These are phyloP conservation scores for Dolichallabes microphthalmus DNA, from an alignment of 2,113 vertebrate species.

Conservation along the genomic window DNA sequence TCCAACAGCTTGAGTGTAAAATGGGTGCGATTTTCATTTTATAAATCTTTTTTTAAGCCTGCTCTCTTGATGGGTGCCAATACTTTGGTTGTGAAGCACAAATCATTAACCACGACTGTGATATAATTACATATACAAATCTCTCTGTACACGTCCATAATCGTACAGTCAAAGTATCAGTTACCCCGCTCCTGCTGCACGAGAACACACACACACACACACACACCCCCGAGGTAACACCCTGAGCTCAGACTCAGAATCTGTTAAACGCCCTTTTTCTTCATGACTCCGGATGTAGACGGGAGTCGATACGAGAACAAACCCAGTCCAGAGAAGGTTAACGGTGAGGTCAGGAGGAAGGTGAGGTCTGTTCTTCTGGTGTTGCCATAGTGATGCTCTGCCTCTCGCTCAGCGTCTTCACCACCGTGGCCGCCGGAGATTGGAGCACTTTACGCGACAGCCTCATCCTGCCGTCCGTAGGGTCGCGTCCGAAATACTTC, in stretches of 20 bases:
- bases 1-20: background rate
- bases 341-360: slow-evolving; percentile 40
- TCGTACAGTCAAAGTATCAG: no score
- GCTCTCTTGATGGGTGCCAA: background rate
- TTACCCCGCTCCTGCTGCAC: background rate
- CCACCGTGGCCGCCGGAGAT: slow-evolving; percentile 74
- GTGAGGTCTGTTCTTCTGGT: slow-evolving; percentile 11
- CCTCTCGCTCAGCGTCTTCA: slow-evolving; percentile 85
- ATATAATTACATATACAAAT: background rate
- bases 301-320: background rate
- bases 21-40: background rate
- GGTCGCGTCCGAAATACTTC: slow-evolving; percentile 96
- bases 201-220: background rate
- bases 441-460: slow-evolving; percentile 94
- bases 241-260: background rate
- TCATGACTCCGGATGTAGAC: background rate
- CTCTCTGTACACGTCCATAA: background rate
- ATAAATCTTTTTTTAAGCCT: background rate
- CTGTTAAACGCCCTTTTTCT: background rate
- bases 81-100: background rate
- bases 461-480: slow-evolving; percentile 94
- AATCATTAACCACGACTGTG: background rate
- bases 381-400: slow-evolving; percentile 82
- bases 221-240: no score
- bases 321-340: background rate